Evolutionary conservation across 2,113 vertebrate genomes (phyloP).

Genomic region (Amphilophus citrinellus): DNA sequence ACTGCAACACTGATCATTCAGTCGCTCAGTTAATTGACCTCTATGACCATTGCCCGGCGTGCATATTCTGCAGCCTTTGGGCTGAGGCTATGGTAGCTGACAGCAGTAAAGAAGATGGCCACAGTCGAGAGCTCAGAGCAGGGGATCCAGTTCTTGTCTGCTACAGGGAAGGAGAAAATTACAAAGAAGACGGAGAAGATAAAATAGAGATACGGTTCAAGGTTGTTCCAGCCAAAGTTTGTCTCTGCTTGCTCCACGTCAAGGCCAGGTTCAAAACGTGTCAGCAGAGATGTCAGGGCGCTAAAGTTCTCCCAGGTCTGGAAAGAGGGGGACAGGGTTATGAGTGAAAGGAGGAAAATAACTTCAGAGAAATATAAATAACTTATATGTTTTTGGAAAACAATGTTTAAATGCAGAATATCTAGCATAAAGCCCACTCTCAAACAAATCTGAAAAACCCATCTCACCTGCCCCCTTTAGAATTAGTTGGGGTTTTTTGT

Average conservation of each 20-base stretch:
- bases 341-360: background rate
- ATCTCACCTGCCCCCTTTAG: background rate
- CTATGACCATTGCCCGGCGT: constrained; percentile 86
- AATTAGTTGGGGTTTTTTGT: background rate
- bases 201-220: constrained; percentile 94
- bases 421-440: background rate
- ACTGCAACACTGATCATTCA: background rate
- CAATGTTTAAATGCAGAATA: background rate
- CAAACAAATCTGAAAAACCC: background rate
- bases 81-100: constrained; percentile 93
- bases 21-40: constrained; percentile 70
- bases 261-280: constrained; percentile 91
- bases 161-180: constrained; percentile 94
- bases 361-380: background rate
- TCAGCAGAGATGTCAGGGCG: constrained; percentile 89
- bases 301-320: constrained; percentile 93
- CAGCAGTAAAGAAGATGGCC: constrained; percentile 90
- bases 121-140: constrained; percentile 93
- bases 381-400: no score
- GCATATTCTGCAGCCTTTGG: constrained; percentile 88
- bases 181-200: constrained; percentile 93
- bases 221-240: constrained; percentile 96
- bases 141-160: constrained; percentile 92
- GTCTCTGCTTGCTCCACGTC: constrained; percentile 96
- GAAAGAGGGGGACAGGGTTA: background rate